Base-by-base conservation (phyloP, 2,888 invertebrate genomes). In the Dione juno region DNA sequence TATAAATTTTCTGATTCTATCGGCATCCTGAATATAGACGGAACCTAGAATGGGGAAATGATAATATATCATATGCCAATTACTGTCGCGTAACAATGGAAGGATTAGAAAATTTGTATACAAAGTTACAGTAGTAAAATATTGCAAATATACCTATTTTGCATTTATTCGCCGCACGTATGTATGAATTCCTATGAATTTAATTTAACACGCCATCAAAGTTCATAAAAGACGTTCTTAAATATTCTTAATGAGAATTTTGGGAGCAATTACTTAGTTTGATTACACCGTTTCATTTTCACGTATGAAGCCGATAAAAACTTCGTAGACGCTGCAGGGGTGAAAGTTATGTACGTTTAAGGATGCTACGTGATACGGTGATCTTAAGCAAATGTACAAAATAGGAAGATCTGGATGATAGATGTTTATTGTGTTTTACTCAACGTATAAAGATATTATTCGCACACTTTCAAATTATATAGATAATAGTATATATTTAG, bases 231-330 rank as follows among this genome's bases (percentile, higher is more conserved):
- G 74, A 74, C 70, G 69, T 70, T 59, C 70, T 74, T 73, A 71
- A 78, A 77, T 77, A 81, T 79, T 79, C 80, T 77, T 82, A 80
- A 82, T 79, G 79, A 80, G 74, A 72, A 76, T 77, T 78, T 80
- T 75, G 77, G 78, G 79, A 78, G 77, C 76, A 75, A 79, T 78
- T 77, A 75, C 75, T 80, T 75, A 75, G 74, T 81, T 80, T 82
- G 81, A 84, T 86, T 81, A 84, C 83, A 84, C 82, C 75, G 81
- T 80, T 81, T 80, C 74, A 76, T 84, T 82, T 82, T 85, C 87
- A 88, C 89, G 87, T 89, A 84, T 87, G 81, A 78, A 81, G 79
- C 77, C 78, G 88, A 88, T 90, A 89, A 90, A 90, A 90, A 90
- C 87, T 90, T 90, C 67, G 83, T 83, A 87, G 86, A 87, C 87